phyloP scores from a whole-genome alignment of 2,888 invertebrate genomes.

The Nemotelus nigrinus region DNA sequence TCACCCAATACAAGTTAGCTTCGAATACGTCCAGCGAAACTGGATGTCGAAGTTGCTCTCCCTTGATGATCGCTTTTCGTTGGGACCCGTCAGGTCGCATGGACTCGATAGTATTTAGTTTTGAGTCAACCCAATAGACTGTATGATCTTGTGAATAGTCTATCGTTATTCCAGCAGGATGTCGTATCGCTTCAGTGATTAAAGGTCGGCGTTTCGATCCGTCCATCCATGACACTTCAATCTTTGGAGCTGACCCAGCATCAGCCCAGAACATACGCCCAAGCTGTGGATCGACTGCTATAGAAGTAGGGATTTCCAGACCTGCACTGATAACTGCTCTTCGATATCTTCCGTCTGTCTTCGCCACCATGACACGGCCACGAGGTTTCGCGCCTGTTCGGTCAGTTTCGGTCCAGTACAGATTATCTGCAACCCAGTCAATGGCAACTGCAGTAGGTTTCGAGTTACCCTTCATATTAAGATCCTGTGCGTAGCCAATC shows the following conservation, averaged over 20 bases:
- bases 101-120: slow-evolving; percentile 88
- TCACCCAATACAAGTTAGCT: slow-evolving; percentile 92
- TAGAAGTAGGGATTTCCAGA: slow-evolving; percentile 86
- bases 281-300: slow-evolving; percentile 86
- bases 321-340: slow-evolving; percentile 81
- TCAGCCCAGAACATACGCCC: slow-evolving; percentile 96
- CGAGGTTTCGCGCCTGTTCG: slow-evolving; percentile 77
- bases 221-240: slow-evolving; percentile 97
- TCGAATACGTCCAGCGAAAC: slow-evolving; percentile 94
- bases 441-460: slow-evolving; percentile 91
- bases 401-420: slow-evolving; percentile 93
- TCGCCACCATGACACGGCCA: slow-evolving; percentile 86
- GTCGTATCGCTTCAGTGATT: slow-evolving; percentile 82
- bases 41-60: slow-evolving; percentile 81
- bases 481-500: slow-evolving; percentile 85
- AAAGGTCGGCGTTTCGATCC: slow-evolving; percentile 86
- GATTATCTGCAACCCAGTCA: slow-evolving; percentile 92
- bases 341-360: slow-evolving; percentile 89
- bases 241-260: slow-evolving; percentile 89
- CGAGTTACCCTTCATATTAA: slow-evolving; percentile 83
- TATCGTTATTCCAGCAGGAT: slow-evolving; percentile 89
- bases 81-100: slow-evolving; percentile 84
- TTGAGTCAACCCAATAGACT: slow-evolving; percentile 96
- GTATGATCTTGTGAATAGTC: slow-evolving; percentile 90
- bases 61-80: slow-evolving; percentile 76